phyloP scores from a whole-genome alignment of 92 coral and sea anemone genomes.

The Bergia sp. region DNA sequence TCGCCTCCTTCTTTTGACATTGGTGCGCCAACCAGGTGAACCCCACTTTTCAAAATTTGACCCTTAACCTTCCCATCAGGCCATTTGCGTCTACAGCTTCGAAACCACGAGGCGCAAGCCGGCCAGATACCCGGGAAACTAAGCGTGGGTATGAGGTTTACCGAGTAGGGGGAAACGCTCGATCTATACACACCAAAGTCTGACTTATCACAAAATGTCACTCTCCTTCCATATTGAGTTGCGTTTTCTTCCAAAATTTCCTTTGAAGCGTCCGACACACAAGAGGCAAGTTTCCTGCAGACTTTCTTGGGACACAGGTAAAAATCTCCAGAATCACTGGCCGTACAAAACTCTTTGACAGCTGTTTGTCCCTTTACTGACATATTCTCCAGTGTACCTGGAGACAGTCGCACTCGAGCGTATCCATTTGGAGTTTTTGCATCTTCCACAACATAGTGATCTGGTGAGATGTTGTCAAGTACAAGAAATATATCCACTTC shows the following conservation, averaged over 20 bases:
- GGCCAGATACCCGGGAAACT: constrained; percentile 75
- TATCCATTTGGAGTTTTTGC: constrained; percentile 63
- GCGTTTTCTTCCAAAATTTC: constrained; percentile 39
- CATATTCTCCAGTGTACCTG: not conserved
- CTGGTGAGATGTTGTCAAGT: constrained; percentile 54
- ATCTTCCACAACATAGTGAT: constrained; percentile 65
- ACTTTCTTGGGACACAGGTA: constrained; percentile 68
- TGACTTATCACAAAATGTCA: constrained; percentile 51
- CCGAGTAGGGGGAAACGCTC: constrained; percentile 43
- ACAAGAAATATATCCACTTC: constrained; percentile 76
- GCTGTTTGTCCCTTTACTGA: constrained; percentile 29
- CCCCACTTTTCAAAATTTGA: constrained; percentile 60
- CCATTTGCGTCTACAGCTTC: constrained; percentile 61
- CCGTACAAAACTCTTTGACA: constrained; percentile 47
- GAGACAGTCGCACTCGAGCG: constrained; percentile 56
- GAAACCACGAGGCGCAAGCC: constrained; percentile 72
- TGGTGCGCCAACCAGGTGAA: constrained; percentile 75
- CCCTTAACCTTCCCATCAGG: constrained; percentile 51
- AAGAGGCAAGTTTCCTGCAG: constrained; percentile 67
- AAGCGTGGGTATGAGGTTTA: constrained; percentile 76
- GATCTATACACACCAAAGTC: not conserved
- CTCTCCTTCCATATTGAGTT: constrained; percentile 47
- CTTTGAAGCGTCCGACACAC: constrained; percentile 60
- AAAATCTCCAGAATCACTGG: constrained; percentile 42
- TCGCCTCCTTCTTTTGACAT: constrained; percentile 55